These are phyloP conservation scores for Cirrhinus molitorella DNA, from an alignment of 2,797 vertebrate species.

Conservation along the genomic window DNA sequence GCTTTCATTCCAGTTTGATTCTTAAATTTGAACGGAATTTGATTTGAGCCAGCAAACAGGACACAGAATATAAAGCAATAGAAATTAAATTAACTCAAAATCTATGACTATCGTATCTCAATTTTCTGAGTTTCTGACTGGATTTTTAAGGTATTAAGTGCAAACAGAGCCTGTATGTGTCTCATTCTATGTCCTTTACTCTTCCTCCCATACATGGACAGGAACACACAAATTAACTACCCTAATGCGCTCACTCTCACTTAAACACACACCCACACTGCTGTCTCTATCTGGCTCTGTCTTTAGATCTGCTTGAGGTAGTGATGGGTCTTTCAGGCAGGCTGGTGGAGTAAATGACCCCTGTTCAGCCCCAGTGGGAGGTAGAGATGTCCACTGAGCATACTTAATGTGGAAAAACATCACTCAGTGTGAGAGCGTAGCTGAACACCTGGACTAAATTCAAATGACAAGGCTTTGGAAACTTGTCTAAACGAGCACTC, in stretches of 20 bases:
- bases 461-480: background rate
- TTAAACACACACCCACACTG: background rate
- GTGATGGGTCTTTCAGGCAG: background rate
- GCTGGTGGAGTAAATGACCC: slow-evolving; percentile 9
- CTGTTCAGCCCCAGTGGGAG: slow-evolving; percentile 9
- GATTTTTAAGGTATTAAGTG: background rate
- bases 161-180: background rate
- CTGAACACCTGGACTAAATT: background rate
- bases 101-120: background rate
- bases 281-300: slow-evolving; percentile 1
- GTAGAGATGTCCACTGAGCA: slow-evolving; percentile 6
- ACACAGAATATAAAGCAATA: background rate
- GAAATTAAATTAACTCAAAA: background rate
- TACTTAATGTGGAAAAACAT: slow-evolving; percentile 49
- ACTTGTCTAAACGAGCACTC: too few relatives aligned
- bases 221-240: background rate
- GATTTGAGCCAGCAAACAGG: background rate
- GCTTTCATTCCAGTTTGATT: background rate
- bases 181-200: background rate
- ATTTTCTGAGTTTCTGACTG: background rate
- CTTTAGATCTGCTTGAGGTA: slow-evolving; percentile 31
- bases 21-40: background rate
- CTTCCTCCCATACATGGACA: background rate
- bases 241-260: background rate
- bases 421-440: background rate